Conservation (phyloP, 2,113 vertebrate genomes). For the Carollia perspicillata region DNA sequence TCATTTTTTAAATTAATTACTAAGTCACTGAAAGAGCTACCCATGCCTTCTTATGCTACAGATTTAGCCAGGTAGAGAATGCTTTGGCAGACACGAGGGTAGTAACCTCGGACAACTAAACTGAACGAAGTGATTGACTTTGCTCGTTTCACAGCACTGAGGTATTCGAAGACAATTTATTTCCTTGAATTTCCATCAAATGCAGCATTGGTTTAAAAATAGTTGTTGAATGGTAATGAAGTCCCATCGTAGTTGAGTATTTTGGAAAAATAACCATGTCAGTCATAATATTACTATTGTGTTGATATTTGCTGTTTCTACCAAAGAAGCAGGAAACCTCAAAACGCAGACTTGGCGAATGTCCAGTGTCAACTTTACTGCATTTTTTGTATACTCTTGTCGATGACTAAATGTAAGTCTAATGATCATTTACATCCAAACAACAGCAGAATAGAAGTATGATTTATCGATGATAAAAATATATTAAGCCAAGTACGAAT, state of each 20-base stretch:
- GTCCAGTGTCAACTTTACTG: conserved; percentile 27
- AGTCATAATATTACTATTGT: not conserved
- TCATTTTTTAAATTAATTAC: not conserved
- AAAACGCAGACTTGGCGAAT: conserved; percentile 51
- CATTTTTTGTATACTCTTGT: not conserved
- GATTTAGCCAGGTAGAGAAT: not conserved
- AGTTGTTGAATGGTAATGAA: conserved; percentile 7
- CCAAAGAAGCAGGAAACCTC: not conserved
- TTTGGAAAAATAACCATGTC: conserved; percentile 32
- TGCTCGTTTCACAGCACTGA: not conserved
- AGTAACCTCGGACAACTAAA: not conserved
- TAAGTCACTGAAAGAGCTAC: not conserved
- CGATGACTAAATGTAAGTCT: conserved; percentile 70
- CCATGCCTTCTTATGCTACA: not conserved
- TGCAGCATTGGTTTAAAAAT: conserved; percentile 23
- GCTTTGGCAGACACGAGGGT: not conserved
- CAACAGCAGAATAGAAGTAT: conserved; percentile 65
- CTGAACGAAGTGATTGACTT: not conserved
- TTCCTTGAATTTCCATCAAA: conserved; percentile 42
- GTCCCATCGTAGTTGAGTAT: not conserved
- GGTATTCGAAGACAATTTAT: not conserved
- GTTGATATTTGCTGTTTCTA: conserved; percentile 11
- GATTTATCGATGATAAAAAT: conserved; percentile 82
- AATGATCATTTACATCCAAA: conserved; percentile 74
- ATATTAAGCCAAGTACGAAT: conserved; percentile 86